A percentile compares a stretch with the other conserved stretches of the same genome.
phyloP scores from a whole-genome alignment of 2,888 invertebrate genomes.

The Dicycla oo region DNA sequence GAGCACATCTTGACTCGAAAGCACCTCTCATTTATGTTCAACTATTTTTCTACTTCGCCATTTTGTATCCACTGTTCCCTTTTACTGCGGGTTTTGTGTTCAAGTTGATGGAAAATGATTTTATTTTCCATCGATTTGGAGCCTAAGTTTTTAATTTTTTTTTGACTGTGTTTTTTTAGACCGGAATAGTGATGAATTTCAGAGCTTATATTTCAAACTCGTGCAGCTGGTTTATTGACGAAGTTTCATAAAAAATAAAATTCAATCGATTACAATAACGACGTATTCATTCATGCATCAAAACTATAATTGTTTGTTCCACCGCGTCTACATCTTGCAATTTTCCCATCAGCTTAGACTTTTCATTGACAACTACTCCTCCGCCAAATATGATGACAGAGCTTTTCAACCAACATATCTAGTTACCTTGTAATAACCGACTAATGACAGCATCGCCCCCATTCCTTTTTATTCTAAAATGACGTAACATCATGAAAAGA shows the following conservation, averaged over 20 bases:
- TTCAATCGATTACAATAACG: background rate
- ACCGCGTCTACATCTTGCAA: background rate
- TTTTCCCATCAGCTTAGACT: background rate
- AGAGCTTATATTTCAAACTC: background rate
- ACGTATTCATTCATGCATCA: too few relatives aligned
- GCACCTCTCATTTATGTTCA: slow-evolving; percentile 78
- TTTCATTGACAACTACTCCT: too few relatives aligned
- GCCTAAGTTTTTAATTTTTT: background rate
- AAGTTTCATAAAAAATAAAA: slow-evolving; percentile 1
- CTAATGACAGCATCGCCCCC: background rate
- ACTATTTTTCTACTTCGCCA: slow-evolving; percentile 61
- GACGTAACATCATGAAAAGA: slow-evolving; percentile 24
- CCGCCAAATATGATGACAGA: background rate
- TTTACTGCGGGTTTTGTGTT: slow-evolving; percentile 45
- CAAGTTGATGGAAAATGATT: slow-evolving; percentile 53
- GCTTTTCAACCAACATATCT: background rate
- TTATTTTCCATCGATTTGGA: slow-evolving; percentile 38
- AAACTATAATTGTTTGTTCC: background rate
- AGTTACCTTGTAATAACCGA: background rate
- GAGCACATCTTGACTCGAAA: slow-evolving; percentile 81
- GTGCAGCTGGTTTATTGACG: background rate
- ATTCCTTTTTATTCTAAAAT: background rate
- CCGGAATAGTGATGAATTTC: background rate
- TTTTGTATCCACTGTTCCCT: slow-evolving; percentile 61
- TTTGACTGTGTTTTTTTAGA: background rate